A percentile compares a stretch with the other conserved stretches of the same genome.
Evolutionary conservation across 2,888 invertebrate genomes (phyloP).

Genomic region (Ephialtes manifestator): DNA sequence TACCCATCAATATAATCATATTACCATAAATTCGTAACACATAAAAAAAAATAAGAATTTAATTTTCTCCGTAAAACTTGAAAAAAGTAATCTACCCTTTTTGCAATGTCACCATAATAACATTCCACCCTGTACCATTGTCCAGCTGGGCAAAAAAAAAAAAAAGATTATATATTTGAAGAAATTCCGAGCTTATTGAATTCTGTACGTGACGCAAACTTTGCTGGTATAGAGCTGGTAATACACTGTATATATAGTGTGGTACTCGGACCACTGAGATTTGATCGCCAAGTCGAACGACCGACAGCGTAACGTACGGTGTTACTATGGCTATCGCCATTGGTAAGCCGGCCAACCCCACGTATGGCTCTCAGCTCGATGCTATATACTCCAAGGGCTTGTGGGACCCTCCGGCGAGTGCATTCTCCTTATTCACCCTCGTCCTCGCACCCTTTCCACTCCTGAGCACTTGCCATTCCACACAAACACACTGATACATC

Average conservation of each 20-base stretch:
- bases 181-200: neutral
- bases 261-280: slow-evolving; percentile 28
- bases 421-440: slow-evolving; percentile 41
- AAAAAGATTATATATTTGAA: neutral
- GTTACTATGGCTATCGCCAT: slow-evolving; percentile 24
- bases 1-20: too few species aligned
- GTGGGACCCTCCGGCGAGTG: slow-evolving; percentile 1
- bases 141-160: neutral
- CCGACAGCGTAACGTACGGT: slow-evolving; percentile 15
- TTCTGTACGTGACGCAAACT: slow-evolving; percentile 11
- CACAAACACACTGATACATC: slow-evolving; percentile 26
- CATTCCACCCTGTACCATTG: neutral
- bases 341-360: slow-evolving; percentile 23
- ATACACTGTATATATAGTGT: neutral
- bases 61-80: too few species aligned
- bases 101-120: too few species aligned
- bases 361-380: slow-evolving; percentile 19
- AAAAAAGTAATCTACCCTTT: too few species aligned
- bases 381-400: slow-evolving; percentile 8
- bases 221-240: neutral
- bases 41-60: too few species aligned
- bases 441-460: slow-evolving; percentile 27
- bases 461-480: slow-evolving; percentile 18
- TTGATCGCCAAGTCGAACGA: slow-evolving; percentile 42
- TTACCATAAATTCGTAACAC: too few species aligned